Percentiles rank a stretch among this genome's conserved stretches.
These are phyloP conservation scores for Leguminivora glycinivorella DNA, from an alignment of 1,140 invertebrate genomes.

Conservation along the genomic window DNA sequence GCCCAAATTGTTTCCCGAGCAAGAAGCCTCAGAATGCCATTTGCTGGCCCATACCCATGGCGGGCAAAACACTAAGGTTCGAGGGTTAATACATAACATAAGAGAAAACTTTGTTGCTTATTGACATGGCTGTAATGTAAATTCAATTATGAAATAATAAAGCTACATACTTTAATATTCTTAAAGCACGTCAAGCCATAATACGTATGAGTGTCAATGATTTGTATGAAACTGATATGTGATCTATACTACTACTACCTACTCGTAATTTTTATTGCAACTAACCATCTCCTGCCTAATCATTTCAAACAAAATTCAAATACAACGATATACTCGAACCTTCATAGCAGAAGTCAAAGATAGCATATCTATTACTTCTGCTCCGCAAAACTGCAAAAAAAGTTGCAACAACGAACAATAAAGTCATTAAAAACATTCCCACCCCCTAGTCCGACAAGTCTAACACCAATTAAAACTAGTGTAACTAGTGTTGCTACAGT, in stretches of 20 bases:
- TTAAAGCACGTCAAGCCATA: too few species aligned
- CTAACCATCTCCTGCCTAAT: too few species aligned
- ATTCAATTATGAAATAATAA: too few species aligned
- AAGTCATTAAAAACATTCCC: slow-evolving; percentile 57
- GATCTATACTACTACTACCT: neutral
- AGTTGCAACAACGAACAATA: slow-evolving; percentile 37
- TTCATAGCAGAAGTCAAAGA: neutral
- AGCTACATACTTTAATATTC: too few species aligned
- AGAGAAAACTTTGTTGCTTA: too few species aligned
- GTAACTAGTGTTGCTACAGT: slow-evolving; percentile 60
- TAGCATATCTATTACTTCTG: slow-evolving; percentile 6
- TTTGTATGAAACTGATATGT: neutral
- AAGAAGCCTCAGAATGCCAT: slow-evolving; percentile 21
- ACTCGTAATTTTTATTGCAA: too few species aligned
- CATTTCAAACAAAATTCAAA: neutral
- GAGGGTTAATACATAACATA: neutral
- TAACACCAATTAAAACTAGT: slow-evolving; percentile 64
- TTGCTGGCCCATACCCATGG: neutral
- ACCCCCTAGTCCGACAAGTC: slow-evolving; percentile 45
- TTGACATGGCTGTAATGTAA: too few species aligned
- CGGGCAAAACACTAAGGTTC: neutral
- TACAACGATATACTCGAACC: neutral
- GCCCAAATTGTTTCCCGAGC: slow-evolving; percentile 62
- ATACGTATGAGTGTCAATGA: neutral
- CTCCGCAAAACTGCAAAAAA: neutral